Conservation (phyloP, 2,797 vertebrate species). For the Characodon lateralis region DNA sequence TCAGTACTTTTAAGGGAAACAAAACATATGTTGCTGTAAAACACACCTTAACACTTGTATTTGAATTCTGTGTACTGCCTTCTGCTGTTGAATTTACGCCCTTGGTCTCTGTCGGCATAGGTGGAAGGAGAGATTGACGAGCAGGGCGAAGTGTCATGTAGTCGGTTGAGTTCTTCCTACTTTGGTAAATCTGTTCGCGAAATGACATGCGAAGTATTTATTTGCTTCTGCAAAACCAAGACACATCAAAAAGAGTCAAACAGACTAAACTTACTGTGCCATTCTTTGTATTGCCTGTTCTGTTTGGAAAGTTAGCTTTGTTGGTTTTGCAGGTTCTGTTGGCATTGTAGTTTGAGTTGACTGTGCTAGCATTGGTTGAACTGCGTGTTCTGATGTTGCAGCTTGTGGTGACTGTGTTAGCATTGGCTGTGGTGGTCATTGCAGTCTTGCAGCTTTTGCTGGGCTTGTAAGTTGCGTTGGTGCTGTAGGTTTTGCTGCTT, state of each 20-base stretch:
- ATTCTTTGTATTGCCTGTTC: neutral
- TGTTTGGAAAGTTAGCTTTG: neutral
- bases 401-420: neutral
- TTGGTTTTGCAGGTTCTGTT: neutral
- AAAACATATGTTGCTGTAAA: neutral
- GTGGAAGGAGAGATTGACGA: constrained; percentile 17
- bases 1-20: neutral
- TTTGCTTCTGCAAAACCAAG: neutral
- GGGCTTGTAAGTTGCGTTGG: neutral
- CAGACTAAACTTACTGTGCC: constrained; percentile 20
- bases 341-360: neutral
- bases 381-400: neutral
- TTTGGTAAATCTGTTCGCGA: constrained; percentile 13
- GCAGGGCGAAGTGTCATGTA: constrained; percentile 14
- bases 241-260: neutral
- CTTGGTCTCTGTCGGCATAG: constrained; percentile 7
- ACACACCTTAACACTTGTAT: neutral
- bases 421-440: neutral
- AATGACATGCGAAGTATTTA: neutral
- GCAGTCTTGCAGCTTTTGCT: neutral
- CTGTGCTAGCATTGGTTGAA: neutral
- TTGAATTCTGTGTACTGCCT: fast-evolving
- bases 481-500: neutral
- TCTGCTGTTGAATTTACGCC: no score
- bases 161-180: neutral